These are phyloP conservation scores for Leptopilina myrica DNA, from an alignment of 2,888 invertebrate genomes.

Conservation along the genomic window DNA sequence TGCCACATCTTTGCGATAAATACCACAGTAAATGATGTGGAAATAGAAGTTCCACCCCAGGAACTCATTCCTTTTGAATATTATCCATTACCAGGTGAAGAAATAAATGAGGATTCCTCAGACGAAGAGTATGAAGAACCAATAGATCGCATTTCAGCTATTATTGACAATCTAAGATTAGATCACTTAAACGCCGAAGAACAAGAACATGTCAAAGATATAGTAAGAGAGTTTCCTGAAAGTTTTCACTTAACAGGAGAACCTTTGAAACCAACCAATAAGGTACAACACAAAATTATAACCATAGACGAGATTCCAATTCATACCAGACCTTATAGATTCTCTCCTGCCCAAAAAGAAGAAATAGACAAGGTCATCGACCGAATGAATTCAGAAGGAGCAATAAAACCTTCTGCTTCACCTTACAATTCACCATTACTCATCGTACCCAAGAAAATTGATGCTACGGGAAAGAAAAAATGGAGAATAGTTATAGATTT, in stretches of 20 bases:
- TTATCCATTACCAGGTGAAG: not conserved
- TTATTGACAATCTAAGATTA: not conserved
- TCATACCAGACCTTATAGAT: slow-evolving; percentile 39
- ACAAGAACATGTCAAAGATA: not conserved
- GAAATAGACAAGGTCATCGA: not conserved
- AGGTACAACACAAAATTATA: slow-evolving; percentile 34
- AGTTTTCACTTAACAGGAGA: slow-evolving; percentile 43
- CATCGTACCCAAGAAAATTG: slow-evolving; percentile 55
- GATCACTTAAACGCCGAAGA: not conserved
- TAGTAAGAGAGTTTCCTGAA: slow-evolving; percentile 23
- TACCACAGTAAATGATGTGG: not conserved
- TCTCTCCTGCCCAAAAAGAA: not conserved
- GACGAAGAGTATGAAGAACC: not conserved
- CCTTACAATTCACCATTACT: slow-evolving; percentile 54
- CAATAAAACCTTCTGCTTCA: slow-evolving; percentile 43
- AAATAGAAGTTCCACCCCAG: not conserved
- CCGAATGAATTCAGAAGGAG: not conserved
- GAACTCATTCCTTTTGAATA: not conserved
- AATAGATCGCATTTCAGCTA: not conserved
- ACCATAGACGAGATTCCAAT: too few species aligned
- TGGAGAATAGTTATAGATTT: slow-evolving; percentile 58
- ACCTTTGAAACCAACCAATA: slow-evolving; percentile 25
- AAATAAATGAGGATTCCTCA: not conserved
- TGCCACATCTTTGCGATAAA: not conserved
- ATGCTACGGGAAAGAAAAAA: slow-evolving; percentile 51